These are phyloP conservation scores for Elanus axillaris DNA, from an alignment of 2,113 vertebrate species.

Conservation along the genomic window DNA sequence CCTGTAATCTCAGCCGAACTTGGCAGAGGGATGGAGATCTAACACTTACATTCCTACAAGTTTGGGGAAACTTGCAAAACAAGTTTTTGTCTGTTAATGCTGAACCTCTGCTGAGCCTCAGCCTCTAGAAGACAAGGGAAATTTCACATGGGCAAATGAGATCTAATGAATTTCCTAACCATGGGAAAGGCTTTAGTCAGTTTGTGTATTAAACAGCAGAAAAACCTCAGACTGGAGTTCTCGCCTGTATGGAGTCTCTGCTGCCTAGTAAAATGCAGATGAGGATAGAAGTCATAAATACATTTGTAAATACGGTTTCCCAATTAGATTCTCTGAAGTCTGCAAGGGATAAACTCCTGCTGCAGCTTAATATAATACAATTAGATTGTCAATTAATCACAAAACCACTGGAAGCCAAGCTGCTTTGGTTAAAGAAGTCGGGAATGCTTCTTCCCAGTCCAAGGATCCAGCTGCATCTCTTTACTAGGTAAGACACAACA, in stretches of 20 bases:
- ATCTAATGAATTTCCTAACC: neutral
- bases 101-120: neutral
- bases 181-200: constrained; percentile 39
- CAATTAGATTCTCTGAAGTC: neutral
- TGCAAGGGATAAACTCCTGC: neutral
- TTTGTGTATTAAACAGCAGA: neutral
- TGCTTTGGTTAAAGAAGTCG: neutral
- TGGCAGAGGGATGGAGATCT: neutral
- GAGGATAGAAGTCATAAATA: neutral
- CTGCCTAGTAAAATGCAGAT: neutral
- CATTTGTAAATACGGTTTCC: neutral
- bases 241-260: neutral
- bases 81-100: neutral
- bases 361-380: neutral
- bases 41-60: neutral
- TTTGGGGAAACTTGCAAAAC: neutral
- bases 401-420: neutral
- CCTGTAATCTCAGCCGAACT: neutral
- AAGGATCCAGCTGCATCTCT: neutral
- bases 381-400: neutral
- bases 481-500: neutral
- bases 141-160: neutral
- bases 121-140: neutral
- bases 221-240: neutral
- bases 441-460: neutral